Conservation (phyloP, 2,797 vertebrate genomes). For the Anguilla pacifica region DNA sequence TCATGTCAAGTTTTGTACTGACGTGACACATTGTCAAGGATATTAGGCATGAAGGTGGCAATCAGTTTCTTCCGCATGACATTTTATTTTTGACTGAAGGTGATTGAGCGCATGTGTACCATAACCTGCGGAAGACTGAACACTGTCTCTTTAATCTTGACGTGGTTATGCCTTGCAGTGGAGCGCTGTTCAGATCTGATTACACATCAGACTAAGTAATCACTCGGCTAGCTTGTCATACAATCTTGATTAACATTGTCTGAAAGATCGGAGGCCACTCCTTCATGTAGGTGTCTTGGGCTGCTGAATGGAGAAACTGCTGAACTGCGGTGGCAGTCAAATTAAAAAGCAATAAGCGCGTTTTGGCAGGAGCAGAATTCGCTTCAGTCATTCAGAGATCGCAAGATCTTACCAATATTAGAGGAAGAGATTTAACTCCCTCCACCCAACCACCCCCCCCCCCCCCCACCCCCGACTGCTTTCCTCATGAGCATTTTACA, state of each 20-base stretch:
- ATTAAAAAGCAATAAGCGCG: not conserved
- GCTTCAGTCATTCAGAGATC: conserved; percentile 8
- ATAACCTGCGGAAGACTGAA: not conserved
- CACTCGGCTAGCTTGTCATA: not conserved
- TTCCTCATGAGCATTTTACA: not conserved
- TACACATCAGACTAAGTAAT: not conserved
- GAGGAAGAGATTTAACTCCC: not conserved
- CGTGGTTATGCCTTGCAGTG: not conserved
- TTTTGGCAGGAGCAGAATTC: not conserved
- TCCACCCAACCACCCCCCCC: not conserved
- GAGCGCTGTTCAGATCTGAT: conserved; percentile 5
- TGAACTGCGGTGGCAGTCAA: conserved; percentile 19
- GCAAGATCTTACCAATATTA: not conserved
- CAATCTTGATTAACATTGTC: not conserved
- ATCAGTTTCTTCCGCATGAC: not conserved
- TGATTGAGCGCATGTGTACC: not conserved
- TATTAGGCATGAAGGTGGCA: not conserved
- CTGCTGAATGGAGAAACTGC: not conserved
- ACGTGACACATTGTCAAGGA: not conserved
- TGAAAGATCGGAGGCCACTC: not conserved
- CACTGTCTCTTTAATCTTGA: not conserved
- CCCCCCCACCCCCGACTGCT: not conserved
- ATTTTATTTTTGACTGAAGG: not conserved
- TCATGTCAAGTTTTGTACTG: not conserved
- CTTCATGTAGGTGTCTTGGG: not conserved